These are phyloP conservation scores for Ardeotis arabs DNA, from an alignment of 2,113 vertebrate genomes.

Conservation along the genomic window DNA sequence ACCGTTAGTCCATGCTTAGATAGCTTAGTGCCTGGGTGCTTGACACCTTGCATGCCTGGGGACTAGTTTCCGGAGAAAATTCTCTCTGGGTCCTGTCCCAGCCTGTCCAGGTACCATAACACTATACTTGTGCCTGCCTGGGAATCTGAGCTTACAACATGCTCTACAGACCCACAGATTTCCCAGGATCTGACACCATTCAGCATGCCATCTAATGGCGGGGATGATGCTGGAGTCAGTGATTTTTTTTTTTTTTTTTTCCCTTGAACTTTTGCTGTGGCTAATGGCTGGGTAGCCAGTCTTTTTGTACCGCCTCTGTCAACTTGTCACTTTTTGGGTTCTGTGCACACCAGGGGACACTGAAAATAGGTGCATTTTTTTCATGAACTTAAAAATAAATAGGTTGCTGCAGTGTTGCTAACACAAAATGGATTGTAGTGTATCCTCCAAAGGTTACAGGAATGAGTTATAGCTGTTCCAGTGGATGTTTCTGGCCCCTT, in stretches of 20 bases:
- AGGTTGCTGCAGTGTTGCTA: background rate
- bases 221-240: background rate
- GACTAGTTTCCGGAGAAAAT: background rate
- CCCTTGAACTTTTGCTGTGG: background rate
- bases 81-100: background rate
- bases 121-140: background rate
- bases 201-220: background rate
- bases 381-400: slow-evolving; percentile 48
- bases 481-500: slow-evolving; percentile 25
- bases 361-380: slow-evolving; percentile 48
- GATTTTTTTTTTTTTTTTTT: background rate
- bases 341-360: background rate
- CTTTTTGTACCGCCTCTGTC: background rate
- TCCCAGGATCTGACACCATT: background rate
- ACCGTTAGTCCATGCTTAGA: background rate
- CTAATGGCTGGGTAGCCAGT: background rate
- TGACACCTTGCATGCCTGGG: background rate
- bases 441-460: slow-evolving; percentile 49
- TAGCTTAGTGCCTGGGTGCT: background rate
- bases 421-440: slow-evolving; percentile 38
- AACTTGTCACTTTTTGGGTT: slow-evolving; percentile 18
- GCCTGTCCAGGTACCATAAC: accelerated
- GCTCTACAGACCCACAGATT: background rate
- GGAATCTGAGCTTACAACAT: background rate
- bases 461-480: slow-evolving; percentile 36